A percentile compares a stretch with the other conserved stretches of the same genome.
phyloP scores from a whole-genome alignment of 2,888 invertebrate genomes.

The Malthinus flaveolus region DNA sequence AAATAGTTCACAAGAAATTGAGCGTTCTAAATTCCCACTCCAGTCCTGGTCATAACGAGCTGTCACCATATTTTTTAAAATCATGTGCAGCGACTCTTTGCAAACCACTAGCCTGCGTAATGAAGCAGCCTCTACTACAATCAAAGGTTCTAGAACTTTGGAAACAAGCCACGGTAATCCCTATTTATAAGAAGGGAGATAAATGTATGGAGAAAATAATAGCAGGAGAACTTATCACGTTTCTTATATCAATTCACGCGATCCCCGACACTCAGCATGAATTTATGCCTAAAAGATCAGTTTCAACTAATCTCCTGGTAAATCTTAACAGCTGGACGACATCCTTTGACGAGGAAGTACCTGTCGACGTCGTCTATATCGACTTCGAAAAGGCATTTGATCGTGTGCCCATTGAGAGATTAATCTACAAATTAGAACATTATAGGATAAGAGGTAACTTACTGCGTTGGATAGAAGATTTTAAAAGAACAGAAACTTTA shows the following conservation, averaged over 20 bases:
- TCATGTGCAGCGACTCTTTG: neutral
- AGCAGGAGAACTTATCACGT: too few species aligned
- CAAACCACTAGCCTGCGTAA: neutral
- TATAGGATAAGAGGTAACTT: neutral
- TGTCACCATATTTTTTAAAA: neutral
- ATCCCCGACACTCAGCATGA: too few species aligned
- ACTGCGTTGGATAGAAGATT: neutral
- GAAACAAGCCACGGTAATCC: neutral
- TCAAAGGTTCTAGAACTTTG: neutral
- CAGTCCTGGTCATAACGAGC: neutral
- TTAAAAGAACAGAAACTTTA: neutral
- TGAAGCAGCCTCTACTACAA: neutral
- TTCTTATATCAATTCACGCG: too few species aligned
- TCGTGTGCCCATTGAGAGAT: neutral
- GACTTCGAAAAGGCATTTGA: neutral
- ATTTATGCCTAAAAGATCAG: too few species aligned
- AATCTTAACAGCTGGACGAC: too few species aligned
- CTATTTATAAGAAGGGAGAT: neutral
- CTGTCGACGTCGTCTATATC: neutral
- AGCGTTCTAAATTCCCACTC: neutral
- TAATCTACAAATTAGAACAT: neutral
- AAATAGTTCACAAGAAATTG: too few species aligned
- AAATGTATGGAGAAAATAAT: neutral
- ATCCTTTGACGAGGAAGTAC: too few species aligned
- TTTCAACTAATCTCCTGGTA: too few species aligned